phyloP scores from a whole-genome alignment of 2,797 vertebrate genomes.

The Pangasius sanitwongsei region DNA sequence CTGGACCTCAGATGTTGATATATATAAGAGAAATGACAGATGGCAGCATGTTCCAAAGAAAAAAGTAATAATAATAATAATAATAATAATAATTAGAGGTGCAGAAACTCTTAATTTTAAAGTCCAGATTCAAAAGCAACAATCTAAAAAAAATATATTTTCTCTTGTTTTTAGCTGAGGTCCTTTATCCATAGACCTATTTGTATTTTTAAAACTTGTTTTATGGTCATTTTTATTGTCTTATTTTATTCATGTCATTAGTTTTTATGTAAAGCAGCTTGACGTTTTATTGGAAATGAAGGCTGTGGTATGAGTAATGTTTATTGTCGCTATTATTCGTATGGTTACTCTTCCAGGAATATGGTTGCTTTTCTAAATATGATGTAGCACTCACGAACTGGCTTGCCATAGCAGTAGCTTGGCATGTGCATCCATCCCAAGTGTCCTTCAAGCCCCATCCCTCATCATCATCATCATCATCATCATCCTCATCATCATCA shows the following conservation, averaged over 20 bases:
- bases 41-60: neutral
- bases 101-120: neutral
- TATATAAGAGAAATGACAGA: neutral
- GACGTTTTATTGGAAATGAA: neutral
- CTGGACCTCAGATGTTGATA: neutral
- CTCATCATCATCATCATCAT: conserved; percentile 37
- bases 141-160: neutral
- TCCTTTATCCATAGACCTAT: neutral
- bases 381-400: neutral
- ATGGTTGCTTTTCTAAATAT: neutral
- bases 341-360: neutral
- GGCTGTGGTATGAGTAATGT: neutral
- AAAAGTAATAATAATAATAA: neutral
- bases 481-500: conserved; percentile 39
- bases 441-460: conserved; percentile 18
- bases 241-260: conserved; percentile 3
- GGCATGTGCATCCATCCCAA: neutral
- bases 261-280: conserved; percentile 1
- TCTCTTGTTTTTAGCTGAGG: neutral
- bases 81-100: neutral
- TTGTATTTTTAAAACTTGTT: neutral
- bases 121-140: neutral
- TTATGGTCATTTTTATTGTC: neutral
- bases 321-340: neutral
- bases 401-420: neutral